Conservation (phyloP, 2,888 invertebrate genomes). For the Caenorhabditis sp. region DNA sequence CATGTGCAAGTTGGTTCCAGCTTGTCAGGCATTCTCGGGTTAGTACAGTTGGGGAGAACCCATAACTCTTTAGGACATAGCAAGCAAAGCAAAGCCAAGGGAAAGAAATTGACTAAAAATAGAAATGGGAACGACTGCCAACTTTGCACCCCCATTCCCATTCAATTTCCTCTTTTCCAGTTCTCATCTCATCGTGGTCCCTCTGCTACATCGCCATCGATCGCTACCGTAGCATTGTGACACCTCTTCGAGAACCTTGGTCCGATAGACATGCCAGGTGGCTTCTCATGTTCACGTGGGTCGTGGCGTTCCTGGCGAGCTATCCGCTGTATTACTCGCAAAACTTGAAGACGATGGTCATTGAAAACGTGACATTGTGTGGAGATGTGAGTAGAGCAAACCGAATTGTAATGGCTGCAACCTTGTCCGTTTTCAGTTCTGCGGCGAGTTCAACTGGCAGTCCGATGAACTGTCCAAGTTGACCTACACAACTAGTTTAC, state of each 20-base stretch:
- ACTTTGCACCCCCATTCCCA: slow-evolving; percentile 5
- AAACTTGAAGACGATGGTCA: slow-evolving; percentile 75
- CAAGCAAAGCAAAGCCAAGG: no score
- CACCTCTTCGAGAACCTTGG: slow-evolving; percentile 81
- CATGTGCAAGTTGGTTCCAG: slow-evolving; percentile 94
- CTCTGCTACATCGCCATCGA: slow-evolving; percentile 97
- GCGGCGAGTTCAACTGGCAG: slow-evolving; percentile 81
- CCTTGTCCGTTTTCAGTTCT: slow-evolving; percentile 73
- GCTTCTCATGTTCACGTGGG: slow-evolving; percentile 76
- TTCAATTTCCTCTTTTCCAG: slow-evolving; percentile 86
- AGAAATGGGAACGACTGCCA: background rate
- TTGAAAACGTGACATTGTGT: slow-evolving; percentile 76
- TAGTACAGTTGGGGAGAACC: background rate
- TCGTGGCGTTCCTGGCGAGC: slow-evolving; percentile 75
- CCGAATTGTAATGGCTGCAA: no score
- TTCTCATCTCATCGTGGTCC: slow-evolving; percentile 98
- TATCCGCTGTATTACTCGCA: slow-evolving; percentile 79
- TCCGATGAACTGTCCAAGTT: slow-evolving; percentile 66
- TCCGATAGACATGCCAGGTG: slow-evolving; percentile 74
- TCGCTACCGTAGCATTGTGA: slow-evolving; percentile 87
- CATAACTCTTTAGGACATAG: no score
- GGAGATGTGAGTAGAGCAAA: slow-evolving; percentile 70
- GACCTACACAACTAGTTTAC: slow-evolving; percentile 71
- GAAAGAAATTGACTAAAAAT: no score
- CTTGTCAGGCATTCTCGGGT: slow-evolving; percentile 89